Percentiles rank a stretch among this genome's conserved stretches.
phyloP scores from a whole-genome alignment of 2,797 vertebrate genomes.

The Sebastes minor region DNA sequence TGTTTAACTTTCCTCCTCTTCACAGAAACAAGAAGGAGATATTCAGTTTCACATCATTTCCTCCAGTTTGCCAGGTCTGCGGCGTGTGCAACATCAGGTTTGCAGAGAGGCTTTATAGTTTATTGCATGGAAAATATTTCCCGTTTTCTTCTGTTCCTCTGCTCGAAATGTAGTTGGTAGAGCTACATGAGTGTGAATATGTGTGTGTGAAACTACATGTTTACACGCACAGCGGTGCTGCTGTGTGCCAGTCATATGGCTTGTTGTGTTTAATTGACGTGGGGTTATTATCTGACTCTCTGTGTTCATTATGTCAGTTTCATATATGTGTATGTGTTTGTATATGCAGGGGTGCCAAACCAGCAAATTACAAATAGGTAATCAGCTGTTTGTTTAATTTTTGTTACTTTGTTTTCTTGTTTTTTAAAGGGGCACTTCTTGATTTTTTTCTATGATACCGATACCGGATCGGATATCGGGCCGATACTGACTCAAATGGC shows the following conservation, averaged over 20 bases:
- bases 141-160: conserved; percentile 32
- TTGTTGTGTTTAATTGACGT: conserved; percentile 27
- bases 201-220: background rate
- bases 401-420: background rate
- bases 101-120: conserved; percentile 62
- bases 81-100: conserved; percentile 54
- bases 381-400: background rate
- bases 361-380: background rate
- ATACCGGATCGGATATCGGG: background rate
- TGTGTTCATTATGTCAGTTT: background rate
- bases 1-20: conserved; percentile 8
- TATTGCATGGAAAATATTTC: conserved; percentile 79
- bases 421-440: background rate
- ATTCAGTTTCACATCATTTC: conserved; percentile 33
- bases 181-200: conserved; percentile 32
- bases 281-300: conserved; percentile 22
- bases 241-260: conserved; percentile 47
- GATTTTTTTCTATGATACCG: too few species aligned
- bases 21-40: conserved; percentile 22
- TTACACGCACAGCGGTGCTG: conserved; percentile 18
- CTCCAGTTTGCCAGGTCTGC: conserved; percentile 26
- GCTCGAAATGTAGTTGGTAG: background rate
- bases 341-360: conserved; percentile 8
- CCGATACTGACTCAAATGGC: background rate
- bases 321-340: background rate